Evolutionary conservation across 2,888 invertebrate species (phyloP).

Genomic region (Temnothorax ravouxi): DNA sequence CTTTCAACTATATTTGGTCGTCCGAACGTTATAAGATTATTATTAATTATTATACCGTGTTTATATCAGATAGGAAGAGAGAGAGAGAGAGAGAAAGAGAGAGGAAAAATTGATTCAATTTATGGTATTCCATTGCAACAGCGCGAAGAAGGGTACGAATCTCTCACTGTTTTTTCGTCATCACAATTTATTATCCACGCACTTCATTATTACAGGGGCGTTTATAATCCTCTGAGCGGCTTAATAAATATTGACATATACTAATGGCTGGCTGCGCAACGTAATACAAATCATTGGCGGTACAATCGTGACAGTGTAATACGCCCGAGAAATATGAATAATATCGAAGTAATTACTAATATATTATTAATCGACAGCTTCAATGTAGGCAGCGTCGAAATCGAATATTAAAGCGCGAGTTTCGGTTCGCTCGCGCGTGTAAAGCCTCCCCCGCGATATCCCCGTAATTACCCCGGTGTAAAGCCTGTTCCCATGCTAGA

Average conservation of each 20-base stretch:
- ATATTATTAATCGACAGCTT: constrained; percentile 69
- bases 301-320: constrained; percentile 67
- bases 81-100: background rate
- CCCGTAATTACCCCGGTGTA: constrained; percentile 2
- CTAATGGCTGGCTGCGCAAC: constrained; percentile 66
- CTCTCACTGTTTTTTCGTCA: constrained; percentile 11
- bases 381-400: constrained; percentile 58
- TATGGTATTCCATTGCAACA: background rate
- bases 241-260: constrained; percentile 73
- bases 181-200: constrained; percentile 26
- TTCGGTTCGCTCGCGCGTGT: constrained; percentile 58
- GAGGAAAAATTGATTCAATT: constrained; percentile 13
- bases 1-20: constrained; percentile 2
- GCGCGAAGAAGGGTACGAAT: constrained; percentile 1
- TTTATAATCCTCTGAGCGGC: constrained; percentile 54
- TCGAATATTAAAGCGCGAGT: constrained; percentile 56
- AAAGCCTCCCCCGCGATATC: constrained; percentile 26
- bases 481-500: constrained; percentile 30
- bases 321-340: constrained; percentile 69
- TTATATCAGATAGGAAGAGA: constrained; percentile 7
- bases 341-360: constrained; percentile 68
- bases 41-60: background rate
- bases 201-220: constrained; percentile 45
- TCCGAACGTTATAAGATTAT: constrained; percentile 11
- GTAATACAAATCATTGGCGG: constrained; percentile 67